phyloP scores from a whole-genome alignment of 2,113 vertebrate genomes.

The Cromileptes altivelis region DNA sequence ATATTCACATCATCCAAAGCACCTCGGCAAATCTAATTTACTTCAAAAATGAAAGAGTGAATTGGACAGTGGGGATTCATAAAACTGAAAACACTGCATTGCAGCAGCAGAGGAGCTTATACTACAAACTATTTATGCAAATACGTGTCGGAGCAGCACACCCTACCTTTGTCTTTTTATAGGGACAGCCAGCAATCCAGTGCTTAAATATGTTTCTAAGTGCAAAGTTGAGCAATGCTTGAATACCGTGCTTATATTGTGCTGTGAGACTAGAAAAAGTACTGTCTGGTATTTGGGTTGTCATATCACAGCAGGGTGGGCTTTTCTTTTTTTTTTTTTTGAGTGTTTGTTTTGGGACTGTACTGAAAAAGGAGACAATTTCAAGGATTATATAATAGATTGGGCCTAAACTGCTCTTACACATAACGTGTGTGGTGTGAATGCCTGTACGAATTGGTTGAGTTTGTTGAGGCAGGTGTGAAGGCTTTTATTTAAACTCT shows the following conservation, averaged over 20 bases:
- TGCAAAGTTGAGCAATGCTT: not conserved
- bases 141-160: conserved; percentile 35
- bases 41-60: conserved; percentile 55
- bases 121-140: conserved; percentile 63
- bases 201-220: not conserved
- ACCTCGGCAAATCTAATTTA: conserved; percentile 63
- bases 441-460: not conserved
- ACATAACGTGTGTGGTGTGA: not conserved
- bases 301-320: not conserved
- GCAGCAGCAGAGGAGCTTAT: conserved; percentile 49
- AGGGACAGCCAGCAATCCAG: not conserved
- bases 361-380: not conserved
- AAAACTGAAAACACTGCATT: conserved; percentile 60
- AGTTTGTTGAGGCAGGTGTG: not conserved
- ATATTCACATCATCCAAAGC: conserved; percentile 35
- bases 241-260: not conserved
- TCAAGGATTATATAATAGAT: not conserved
- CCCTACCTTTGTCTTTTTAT: conserved; percentile 22
- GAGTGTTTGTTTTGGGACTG: not conserved
- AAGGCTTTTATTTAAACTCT: not conserved
- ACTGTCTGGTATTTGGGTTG: not conserved
- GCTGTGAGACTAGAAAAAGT: not conserved
- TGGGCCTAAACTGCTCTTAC: not conserved
- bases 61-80: conserved; percentile 66
- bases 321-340: not conserved